Conservation (phyloP, 2,113 vertebrate genomes). For the Crotalus tigris region DNA sequence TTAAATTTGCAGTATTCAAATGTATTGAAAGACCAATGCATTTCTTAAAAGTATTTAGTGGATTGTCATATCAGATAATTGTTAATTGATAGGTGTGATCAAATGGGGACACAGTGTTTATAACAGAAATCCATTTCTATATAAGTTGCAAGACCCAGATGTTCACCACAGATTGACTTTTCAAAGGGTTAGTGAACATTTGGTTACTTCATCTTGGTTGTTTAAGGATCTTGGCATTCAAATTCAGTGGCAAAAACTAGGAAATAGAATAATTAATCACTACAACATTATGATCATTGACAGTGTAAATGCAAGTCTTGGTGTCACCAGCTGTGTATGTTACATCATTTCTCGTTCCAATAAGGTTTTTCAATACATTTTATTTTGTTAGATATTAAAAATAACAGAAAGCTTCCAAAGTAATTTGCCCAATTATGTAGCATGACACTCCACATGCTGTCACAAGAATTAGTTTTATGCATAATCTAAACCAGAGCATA, state of each 20-base stretch:
- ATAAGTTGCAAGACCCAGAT: slow-evolving; percentile 2
- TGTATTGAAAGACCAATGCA: not conserved
- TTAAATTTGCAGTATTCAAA: not conserved
- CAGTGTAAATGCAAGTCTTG: slow-evolving; percentile 27
- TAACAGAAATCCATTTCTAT: not conserved
- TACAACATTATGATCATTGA: slow-evolving; percentile 34
- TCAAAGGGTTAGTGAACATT: not conserved
- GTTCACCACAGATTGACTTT: not conserved
- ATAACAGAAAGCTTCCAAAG: not conserved
- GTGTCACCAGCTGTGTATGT: slow-evolving; percentile 15
- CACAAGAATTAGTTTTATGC: slow-evolving; percentile 5
- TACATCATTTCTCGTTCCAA: not conserved
- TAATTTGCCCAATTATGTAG: not conserved
- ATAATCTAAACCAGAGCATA: not conserved
- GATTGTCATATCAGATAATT: not conserved
- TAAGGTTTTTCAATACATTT: not conserved
- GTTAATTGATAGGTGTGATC: not conserved
- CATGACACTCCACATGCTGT: not conserved
- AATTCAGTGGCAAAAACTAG: not conserved
- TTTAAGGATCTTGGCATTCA: slow-evolving; percentile 8
- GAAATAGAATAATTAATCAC: slow-evolving; percentile 24
- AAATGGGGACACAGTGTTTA: not conserved
- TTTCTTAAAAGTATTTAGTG: not conserved
- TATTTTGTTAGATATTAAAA: not conserved
- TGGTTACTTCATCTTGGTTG: not conserved